Evolutionary conservation across 2,113 vertebrate species (phyloP), one percentile per base, ranked within the genome.

Genomic region (Xiphophorus hellerii): DNA sequence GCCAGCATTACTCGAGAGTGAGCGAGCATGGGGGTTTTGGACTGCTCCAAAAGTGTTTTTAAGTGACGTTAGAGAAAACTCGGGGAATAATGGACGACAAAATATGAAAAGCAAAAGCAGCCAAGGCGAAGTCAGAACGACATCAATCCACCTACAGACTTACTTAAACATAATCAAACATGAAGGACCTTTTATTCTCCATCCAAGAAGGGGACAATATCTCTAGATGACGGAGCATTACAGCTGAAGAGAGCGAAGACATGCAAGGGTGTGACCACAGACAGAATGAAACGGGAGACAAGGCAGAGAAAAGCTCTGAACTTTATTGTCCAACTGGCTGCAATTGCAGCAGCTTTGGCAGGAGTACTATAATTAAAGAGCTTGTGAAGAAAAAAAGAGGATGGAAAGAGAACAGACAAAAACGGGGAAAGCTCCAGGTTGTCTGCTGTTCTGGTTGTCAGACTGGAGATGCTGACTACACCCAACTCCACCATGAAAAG

Each of bases 291-390:
- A 4, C 28, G 8, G 66, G 72, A 37, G 69, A 84, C 62, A 78
- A 58, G 25, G n/a, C 12, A 78, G 64, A 86, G 84, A 84, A 37
- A 76, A 74, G 84, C 62, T 88, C 88, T 83, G 83, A 63, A 87
- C 87, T 86, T 92, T 92, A 89, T 84, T 92, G 87, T 88, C 83
- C 92, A 91, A 94, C 88, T 93, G 92, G 90, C 88, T 71, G 29
- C 76, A 88, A 85, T 88, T 94, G 84, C 91, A 91, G 87, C 85
- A 22, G 54, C 80, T 87, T 77, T 80, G 71, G 84, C 75, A 86
- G 76, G 69, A 87, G 80, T 28, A 62, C 67, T 48, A 31, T 93
- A 93, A 94, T 90, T 91, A 92, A 90, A 92, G 83, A 85, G 86
- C 58, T 76, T 4, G n/a, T 35, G 70, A 68, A 85, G 77, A 33